Evolutionary conservation across 2,888 invertebrate species (phyloP).

Genomic region (Balanococcus diminutus): DNA sequence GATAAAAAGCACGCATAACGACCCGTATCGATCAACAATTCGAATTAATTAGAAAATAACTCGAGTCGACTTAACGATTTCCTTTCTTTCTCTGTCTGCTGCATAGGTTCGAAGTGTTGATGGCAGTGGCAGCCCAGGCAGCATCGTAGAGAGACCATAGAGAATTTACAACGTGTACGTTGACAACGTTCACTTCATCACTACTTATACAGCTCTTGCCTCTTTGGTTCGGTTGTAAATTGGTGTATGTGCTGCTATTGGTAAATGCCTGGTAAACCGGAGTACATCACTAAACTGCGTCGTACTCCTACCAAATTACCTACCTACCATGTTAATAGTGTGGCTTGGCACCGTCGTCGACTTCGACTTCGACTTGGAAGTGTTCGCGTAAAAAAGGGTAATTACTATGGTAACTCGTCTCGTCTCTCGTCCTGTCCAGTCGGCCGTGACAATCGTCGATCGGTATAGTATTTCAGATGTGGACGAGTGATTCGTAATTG

Average conservation of each 20-base stretch:
- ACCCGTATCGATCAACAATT: slow-evolving; percentile 40
- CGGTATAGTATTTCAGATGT: slow-evolving; percentile 11
- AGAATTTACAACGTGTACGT: neutral
- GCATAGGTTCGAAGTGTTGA: neutral
- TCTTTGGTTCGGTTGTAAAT: too few relatives aligned
- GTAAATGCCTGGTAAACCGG: neutral
- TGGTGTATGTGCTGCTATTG: too few relatives aligned
- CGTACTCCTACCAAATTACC: neutral
- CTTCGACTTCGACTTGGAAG: too few relatives aligned
- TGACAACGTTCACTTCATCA: too few relatives aligned
- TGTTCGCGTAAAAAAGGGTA: neutral
- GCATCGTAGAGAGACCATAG: neutral
- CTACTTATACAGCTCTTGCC: too few relatives aligned
- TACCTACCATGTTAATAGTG: neutral
- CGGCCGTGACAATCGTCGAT: neutral
- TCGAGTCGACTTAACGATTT: slow-evolving; percentile 2
- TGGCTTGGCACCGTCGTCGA: neutral
- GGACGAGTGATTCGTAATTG: slow-evolving; percentile 27
- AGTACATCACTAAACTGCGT: neutral
- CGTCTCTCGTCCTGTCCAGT: too few relatives aligned
- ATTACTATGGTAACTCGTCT: slow-evolving; percentile 12
- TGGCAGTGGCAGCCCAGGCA: neutral
- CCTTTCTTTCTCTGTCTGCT: neutral
- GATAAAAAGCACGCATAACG: slow-evolving; percentile 30
- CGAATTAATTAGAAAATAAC: slow-evolving; percentile 34